phyloP scores from a whole-genome alignment of 2,113 vertebrate species.

The Parotia lawesii region DNA sequence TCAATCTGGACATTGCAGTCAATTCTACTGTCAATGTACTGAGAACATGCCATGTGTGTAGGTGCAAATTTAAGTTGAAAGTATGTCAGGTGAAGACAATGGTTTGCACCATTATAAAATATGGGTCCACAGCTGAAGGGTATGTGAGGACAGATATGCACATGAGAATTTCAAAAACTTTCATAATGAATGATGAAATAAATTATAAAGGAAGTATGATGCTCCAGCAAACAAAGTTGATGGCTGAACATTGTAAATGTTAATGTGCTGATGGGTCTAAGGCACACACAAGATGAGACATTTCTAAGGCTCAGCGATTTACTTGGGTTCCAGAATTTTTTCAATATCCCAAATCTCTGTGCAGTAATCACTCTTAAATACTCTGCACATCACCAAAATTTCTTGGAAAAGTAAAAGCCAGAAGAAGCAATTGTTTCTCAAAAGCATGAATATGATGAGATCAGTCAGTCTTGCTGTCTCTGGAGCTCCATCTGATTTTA shows the following conservation, averaged over 20 bases:
- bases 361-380: not conserved
- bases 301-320: not conserved
- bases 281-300: not conserved
- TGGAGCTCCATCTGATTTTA: not conserved
- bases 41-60: not conserved
- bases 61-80: not conserved
- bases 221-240: not conserved
- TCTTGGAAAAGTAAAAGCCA: not conserved
- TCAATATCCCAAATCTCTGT: not conserved
- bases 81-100: not conserved
- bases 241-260: not conserved
- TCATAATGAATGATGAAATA: not conserved
- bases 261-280: not conserved
- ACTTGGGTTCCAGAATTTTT: not conserved
- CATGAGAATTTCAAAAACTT: not conserved
- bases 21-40: not conserved
- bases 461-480: not conserved
- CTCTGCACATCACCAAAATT: not conserved
- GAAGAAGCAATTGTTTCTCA: not conserved
- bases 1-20: not conserved
- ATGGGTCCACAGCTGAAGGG: not conserved
- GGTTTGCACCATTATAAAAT: not conserved
- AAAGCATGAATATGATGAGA: not conserved
- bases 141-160: not conserved
- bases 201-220: not conserved